Evolutionary conservation across 2,113 vertebrate species (phyloP).

Genomic region (Plotosus lineatus): DNA sequence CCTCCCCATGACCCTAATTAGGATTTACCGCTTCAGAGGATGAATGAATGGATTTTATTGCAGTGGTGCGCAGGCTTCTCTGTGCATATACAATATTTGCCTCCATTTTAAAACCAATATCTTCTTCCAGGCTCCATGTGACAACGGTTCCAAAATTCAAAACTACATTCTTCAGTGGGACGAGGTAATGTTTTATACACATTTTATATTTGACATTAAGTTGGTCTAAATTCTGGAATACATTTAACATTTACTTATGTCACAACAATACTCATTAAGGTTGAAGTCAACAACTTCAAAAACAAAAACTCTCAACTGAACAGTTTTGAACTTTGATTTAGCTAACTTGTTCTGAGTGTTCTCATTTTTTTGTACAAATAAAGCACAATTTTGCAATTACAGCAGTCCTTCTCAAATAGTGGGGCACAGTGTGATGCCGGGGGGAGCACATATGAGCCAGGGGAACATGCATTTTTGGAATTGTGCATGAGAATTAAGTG

Average conservation of each 20-base stretch:
- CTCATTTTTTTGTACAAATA: not conserved
- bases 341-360: not conserved
- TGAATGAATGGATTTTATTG: too few species aligned
- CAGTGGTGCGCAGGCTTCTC: too few species aligned
- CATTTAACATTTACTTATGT: not conserved
- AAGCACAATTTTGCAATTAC: too few species aligned
- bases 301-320: not conserved
- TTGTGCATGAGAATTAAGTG: too few species aligned
- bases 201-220: not conserved
- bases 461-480: too few species aligned
- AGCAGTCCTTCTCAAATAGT: too few species aligned
- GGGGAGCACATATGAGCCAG: too few species aligned
- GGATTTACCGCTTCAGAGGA: too few species aligned
- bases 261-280: not conserved
- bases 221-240: not conserved
- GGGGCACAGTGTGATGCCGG: too few species aligned
- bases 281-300: not conserved
- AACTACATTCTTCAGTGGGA: constrained; percentile 95
- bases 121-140: constrained; percentile 82
- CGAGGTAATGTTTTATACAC: constrained; percentile 73
- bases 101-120: not conserved
- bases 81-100: too few species aligned
- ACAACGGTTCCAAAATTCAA: constrained; percentile 96
- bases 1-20: too few species aligned
- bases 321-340: not conserved